phyloP scores from a whole-genome alignment of 2,797 vertebrate species.

The Pipistrellus pygmaeus region DNA sequence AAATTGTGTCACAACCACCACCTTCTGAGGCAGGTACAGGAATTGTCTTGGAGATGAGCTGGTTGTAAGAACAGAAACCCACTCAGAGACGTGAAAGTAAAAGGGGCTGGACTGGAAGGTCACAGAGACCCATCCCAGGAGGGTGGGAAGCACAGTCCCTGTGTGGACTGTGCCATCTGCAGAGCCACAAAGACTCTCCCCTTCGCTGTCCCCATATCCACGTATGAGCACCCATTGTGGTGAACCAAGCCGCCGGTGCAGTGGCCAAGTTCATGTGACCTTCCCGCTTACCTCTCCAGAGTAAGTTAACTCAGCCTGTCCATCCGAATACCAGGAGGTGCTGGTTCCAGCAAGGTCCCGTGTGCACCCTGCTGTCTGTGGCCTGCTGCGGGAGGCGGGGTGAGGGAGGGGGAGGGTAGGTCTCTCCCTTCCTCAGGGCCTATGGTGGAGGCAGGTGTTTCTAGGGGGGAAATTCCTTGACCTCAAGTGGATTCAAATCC shows the following conservation, averaged over 20 bases:
- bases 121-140: not conserved
- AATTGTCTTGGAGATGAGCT: constrained; percentile 52
- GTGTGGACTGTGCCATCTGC: accelerated
- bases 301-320: not conserved
- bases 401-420: not conserved
- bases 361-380: not conserved
- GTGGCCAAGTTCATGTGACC: not conserved
- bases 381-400: not conserved
- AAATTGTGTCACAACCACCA: constrained; percentile 71
- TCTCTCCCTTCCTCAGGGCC: not conserved
- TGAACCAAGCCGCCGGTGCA: not conserved
- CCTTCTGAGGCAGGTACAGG: constrained; percentile 64
- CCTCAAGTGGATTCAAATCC: not conserved
- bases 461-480: not conserved
- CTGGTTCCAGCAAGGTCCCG: not conserved
- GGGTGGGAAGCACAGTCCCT: too few species aligned
- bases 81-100: not conserved
- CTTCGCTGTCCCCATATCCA: too few species aligned
- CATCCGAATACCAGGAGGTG: not conserved
- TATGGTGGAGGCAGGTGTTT: not conserved
- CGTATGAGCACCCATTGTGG: accelerated
- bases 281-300: not conserved
- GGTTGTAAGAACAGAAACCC: constrained; percentile 50
- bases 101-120: not conserved
- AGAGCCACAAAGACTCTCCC: too few species aligned